These are phyloP conservation scores for Diorhabda carinulata DNA, from an alignment of 1,140 invertebrate genomes.

Conservation along the genomic window DNA sequence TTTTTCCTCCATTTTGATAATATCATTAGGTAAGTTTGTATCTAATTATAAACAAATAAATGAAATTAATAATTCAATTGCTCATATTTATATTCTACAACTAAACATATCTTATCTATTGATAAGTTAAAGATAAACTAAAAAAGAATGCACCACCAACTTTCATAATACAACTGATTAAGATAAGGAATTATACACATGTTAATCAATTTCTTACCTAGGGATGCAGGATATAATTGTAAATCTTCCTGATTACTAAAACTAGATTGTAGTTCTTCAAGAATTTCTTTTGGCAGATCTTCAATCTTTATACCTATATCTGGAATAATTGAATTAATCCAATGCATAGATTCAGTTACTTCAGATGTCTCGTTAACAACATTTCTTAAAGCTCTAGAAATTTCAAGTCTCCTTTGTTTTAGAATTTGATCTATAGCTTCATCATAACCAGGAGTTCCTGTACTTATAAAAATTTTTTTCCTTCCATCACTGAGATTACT, in stretches of 20 bases:
- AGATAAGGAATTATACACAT: too few relatives aligned
- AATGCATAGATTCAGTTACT: conserved; percentile 21
- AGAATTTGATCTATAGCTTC: conserved; percentile 36
- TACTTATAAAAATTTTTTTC: conserved; percentile 39
- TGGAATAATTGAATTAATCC: conserved; percentile 39
- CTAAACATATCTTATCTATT: too few relatives aligned
- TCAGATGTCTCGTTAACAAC: conserved; percentile 27
- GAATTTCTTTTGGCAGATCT: conserved; percentile 37
- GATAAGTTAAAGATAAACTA: too few relatives aligned
- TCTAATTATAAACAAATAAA: too few relatives aligned
- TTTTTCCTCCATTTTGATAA: too few relatives aligned
- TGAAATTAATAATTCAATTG: too few relatives aligned
- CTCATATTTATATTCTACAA: too few relatives aligned
- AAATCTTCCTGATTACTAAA: conserved; percentile 16
- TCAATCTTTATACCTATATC: conserved; percentile 42
- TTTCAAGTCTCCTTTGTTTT: conserved; percentile 38
- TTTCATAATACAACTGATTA: too few relatives aligned
- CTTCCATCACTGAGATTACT: conserved; percentile 36
- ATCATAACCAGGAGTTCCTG: conserved; percentile 34
- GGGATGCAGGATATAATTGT: too few relatives aligned
- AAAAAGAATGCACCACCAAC: too few relatives aligned
- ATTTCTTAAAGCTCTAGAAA: conserved; percentile 36
- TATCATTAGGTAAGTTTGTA: too few relatives aligned
- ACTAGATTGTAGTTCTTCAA: conserved; percentile 35
- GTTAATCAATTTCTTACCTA: too few relatives aligned